Evolutionary conservation across 2,113 vertebrate species (phyloP).

Genomic region (Stegastes partitus): DNA sequence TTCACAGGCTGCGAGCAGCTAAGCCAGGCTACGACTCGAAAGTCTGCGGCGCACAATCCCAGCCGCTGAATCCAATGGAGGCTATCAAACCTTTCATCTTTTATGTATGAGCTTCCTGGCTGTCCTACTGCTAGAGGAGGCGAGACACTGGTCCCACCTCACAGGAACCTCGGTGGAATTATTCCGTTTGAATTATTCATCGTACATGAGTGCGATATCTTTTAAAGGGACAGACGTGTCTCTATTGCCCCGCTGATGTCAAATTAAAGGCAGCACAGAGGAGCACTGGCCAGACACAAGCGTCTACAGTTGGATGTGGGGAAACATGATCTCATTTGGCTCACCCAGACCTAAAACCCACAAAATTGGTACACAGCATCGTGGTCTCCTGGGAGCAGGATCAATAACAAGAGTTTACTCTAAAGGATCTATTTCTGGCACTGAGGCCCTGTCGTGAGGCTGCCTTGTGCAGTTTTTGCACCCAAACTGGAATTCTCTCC

Average conservation of each 20-base stretch:
- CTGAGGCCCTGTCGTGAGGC: constrained; percentile 10
- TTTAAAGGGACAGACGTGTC: constrained; percentile 71
- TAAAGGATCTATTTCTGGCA: constrained; percentile 27
- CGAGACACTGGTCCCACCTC: constrained; percentile 86
- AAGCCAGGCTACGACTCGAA: constrained; percentile 63
- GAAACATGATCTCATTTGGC: constrained; percentile 30
- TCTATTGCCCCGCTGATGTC: constrained; percentile 56
- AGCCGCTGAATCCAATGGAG: constrained; percentile 86
- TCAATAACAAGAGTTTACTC: constrained; percentile 37
- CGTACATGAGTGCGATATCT: constrained; percentile 70
- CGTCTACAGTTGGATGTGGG: constrained; percentile 18
- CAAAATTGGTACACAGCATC: constrained; percentile 20
- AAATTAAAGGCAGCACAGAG: constrained; percentile 50
- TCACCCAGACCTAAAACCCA: constrained; percentile 31
- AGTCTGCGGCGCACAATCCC: constrained; percentile 76
- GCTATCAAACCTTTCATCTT: constrained; percentile 94
- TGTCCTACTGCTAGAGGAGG: constrained; percentile 88
- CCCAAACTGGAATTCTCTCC: background rate
- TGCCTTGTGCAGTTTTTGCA: constrained; percentile 10
- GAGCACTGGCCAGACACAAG: constrained; percentile 19
- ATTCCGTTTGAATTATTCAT: constrained; percentile 79
- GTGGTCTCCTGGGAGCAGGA: constrained; percentile 15
- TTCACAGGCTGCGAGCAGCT: constrained; percentile 55
- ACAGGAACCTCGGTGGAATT: constrained; percentile 73
- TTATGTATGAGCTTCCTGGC: constrained; percentile 93